Percentiles rank a stretch among this genome's conserved stretches.
These are phyloP conservation scores for Melanotaenia parkinsoni DNA, from an alignment of 2,797 vertebrate genomes.

Conservation along the genomic window DNA sequence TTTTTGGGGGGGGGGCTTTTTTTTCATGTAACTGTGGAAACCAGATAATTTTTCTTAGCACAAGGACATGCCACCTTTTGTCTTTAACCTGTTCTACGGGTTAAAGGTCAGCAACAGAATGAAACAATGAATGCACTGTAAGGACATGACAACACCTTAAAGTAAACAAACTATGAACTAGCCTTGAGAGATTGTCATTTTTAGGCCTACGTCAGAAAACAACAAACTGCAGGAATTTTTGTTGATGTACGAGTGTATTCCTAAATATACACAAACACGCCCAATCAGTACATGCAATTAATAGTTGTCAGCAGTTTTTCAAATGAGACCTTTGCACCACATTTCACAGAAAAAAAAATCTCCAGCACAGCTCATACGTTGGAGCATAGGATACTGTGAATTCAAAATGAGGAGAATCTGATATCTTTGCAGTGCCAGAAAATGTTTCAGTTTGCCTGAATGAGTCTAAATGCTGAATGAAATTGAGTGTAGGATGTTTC, in stretches of 20 bases:
- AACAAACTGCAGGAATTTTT: background rate
- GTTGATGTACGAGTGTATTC: background rate
- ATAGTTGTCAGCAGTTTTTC: slow-evolving; percentile 7
- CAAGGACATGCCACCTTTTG: slow-evolving; percentile 27
- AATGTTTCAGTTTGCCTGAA: slow-evolving; percentile 15
- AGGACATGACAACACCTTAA: slow-evolving; percentile 16
- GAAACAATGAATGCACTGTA: slow-evolving; percentile 6
- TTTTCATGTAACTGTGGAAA: background rate
- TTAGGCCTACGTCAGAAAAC: background rate
- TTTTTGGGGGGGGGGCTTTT: too few species aligned
- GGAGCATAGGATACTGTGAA: slow-evolving; percentile 10
- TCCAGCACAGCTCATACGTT: background rate
- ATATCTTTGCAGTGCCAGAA: slow-evolving; percentile 14
- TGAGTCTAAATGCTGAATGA: background rate
- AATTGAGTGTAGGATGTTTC: slow-evolving; percentile 56
- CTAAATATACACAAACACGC: slow-evolving; percentile 20
- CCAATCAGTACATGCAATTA: background rate
- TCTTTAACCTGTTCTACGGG: slow-evolving; percentile 55
- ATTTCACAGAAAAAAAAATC: slow-evolving; percentile 18
- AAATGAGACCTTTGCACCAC: slow-evolving; percentile 11
- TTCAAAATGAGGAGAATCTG: slow-evolving; percentile 31
- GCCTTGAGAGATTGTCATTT: background rate
- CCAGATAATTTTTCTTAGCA: background rate
- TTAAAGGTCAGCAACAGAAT: slow-evolving; percentile 64
- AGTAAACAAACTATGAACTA: slow-evolving; percentile 32